phyloP scores from a whole-genome alignment of 2,888 invertebrate genomes.

The Epiperipatus broadwayi region DNA sequence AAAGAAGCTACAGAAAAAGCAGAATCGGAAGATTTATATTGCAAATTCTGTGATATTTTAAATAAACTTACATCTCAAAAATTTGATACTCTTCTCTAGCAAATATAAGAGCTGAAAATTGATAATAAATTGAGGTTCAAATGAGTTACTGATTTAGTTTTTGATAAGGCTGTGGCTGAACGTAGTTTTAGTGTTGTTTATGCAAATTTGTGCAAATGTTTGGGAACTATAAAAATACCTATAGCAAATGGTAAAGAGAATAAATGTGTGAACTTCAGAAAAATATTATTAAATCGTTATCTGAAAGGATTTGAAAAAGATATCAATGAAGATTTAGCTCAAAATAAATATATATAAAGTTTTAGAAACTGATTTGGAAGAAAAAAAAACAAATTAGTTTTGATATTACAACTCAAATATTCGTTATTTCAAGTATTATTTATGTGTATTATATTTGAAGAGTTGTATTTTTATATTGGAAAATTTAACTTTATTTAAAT shows the following conservation, averaged over 20 bases:
- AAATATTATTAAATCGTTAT: constrained; percentile 58
- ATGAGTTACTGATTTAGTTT: constrained; percentile 69
- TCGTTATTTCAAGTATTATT: no score
- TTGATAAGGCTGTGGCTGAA: constrained; percentile 87
- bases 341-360: constrained; percentile 19
- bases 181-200: constrained; percentile 81
- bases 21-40: no score
- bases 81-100: constrained; percentile 57
- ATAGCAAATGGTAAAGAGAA: constrained; percentile 21
- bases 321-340: constrained; percentile 46
- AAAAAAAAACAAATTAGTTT: no score
- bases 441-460: no score
- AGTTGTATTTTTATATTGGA: no score
- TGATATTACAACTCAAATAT: no score
- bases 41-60: constrained; percentile 62
- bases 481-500: no score
- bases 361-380: constrained; percentile 22
- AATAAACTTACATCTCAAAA: constrained; percentile 90
- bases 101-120: constrained; percentile 54
- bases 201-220: constrained; percentile 45
- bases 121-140: constrained; percentile 55
- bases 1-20: constrained; percentile 16
- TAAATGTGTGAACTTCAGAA: constrained; percentile 42
- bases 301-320: constrained; percentile 74
- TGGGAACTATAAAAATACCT: constrained; percentile 36